Percentiles rank a stretch among this genome's conserved stretches.
phyloP scores from a whole-genome alignment of 1,140 invertebrate genomes.

The Zaprionus kolodkinae region DNA sequence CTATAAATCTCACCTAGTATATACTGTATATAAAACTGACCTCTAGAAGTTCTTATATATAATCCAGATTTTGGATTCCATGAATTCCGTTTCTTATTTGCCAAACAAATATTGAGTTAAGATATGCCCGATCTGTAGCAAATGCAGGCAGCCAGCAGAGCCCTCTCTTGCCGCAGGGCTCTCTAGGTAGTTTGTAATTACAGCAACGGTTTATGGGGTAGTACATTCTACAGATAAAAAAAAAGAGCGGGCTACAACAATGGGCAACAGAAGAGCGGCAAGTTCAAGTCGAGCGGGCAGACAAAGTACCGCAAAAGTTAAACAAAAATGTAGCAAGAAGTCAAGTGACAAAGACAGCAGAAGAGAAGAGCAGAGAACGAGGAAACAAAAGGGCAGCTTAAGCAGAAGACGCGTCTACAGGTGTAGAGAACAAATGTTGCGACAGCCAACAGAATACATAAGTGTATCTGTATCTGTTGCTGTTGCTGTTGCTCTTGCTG shows the following conservation, averaged over 20 bases:
- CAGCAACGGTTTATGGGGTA: constrained; percentile 57
- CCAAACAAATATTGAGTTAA: constrained; percentile 14
- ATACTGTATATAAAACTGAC: background rate
- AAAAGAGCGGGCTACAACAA: constrained; percentile 42
- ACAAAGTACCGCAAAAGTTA: constrained; percentile 80
- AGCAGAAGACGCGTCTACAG: constrained; percentile 26
- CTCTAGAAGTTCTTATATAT: background rate
- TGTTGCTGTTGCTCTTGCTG: no score
- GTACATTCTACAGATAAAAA: constrained; percentile 52
- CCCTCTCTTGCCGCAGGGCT: no score
- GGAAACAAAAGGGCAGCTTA: constrained; percentile 34
- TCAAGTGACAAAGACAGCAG: constrained; percentile 46
- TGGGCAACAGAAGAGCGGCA: constrained; percentile 47
- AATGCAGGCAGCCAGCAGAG: constrained; percentile 8
- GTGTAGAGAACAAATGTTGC: constrained; percentile 18
- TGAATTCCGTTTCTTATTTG: constrained; percentile 1
- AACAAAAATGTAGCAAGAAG: constrained; percentile 74
- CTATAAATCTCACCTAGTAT: constrained; percentile 9
- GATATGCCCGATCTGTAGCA: background rate
- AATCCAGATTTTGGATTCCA: constrained; percentile 6
- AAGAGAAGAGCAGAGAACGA: constrained; percentile 23
- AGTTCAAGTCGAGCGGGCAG: constrained; percentile 79
- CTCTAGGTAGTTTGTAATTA: constrained; percentile 49
- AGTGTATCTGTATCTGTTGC: constrained; percentile 18
- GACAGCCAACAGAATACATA: constrained; percentile 17